Percentiles rank a stretch among this genome's conserved stretches.
Conservation (phyloP, 1,140 invertebrate species). For the Cydia splendana region DNA sequence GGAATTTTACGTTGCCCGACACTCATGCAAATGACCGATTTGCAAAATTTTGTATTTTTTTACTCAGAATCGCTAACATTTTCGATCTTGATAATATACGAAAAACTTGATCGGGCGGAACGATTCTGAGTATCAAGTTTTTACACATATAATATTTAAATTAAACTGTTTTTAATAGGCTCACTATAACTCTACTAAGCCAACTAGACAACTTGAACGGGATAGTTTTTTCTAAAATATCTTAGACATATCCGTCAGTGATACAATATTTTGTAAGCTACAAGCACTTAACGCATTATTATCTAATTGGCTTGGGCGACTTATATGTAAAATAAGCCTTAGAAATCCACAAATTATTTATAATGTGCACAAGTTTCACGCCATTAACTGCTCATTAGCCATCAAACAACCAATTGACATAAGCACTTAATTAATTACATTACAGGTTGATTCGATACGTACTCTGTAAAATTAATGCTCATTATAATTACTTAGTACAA, state of each 20-base stretch:
- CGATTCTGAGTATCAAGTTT: not conserved
- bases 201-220: not conserved
- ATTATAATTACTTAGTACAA: conserved; percentile 21
- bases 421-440: not conserved
- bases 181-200: not conserved
- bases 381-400: not conserved
- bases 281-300: not conserved
- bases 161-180: not conserved
- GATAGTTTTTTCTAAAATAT: too few species aligned
- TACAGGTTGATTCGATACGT: conserved; percentile 7
- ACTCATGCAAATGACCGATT: not conserved
- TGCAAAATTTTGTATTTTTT: too few species aligned
- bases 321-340: not conserved
- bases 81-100: too few species aligned
- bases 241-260: not conserved
- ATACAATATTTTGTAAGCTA: not conserved
- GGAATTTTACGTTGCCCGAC: not conserved
- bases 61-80: too few species aligned
- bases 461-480: conserved; percentile 9
- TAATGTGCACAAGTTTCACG: not conserved
- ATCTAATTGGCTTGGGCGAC: not conserved
- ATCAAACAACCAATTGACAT: not conserved
- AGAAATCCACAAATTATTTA: not conserved
- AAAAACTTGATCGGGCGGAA: too few species aligned
- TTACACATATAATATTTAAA: not conserved